Base-by-base conservation (phyloP, 2,113 vertebrate genomes). In the Orthonyx spaldingii region DNA sequence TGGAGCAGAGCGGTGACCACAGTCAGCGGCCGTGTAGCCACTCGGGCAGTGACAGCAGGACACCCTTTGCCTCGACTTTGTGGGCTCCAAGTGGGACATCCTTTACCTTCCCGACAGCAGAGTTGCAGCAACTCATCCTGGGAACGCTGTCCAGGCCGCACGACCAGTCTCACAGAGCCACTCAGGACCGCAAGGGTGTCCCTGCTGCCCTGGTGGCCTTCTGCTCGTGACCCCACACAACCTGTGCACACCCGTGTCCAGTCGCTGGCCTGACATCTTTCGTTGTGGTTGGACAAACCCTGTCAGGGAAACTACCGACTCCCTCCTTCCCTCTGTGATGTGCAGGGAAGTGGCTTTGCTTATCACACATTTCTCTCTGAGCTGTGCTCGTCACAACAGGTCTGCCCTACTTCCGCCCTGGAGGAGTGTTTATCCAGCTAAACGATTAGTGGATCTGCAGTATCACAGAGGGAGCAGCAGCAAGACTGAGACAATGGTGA, bases 281-380 rank as follows among this genome's bases (percentile, higher is more conserved):
- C 19, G 2, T 16, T 44, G 56, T 4, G 24, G 37, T 9, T 26
- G 70, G 35, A 37, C 66, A 37, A 42, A 75, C 8, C 28, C 28
- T 6, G 28, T 1, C 1, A 33, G 1, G 24, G 26, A 59, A 55
- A 56, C 5, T 1, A 7, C 3, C 1, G 1, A 27, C 16, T 55
- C 33, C 55, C 20, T 39, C 32, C 22, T 4, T 13, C 41, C 4
- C 16, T 16, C 42, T 9, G 15, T 4, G 33, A 30, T 12, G 56
- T 10, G 49, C 44, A 5, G 37, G 57, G 50, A 46, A 80, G 16
- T 27, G 10, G 4, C 18, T 26, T 55, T n/a, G 72, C 84, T 81
- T n/a, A 4, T 76, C 26, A 23, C 26, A 21, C 1, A 2, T 56
- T 56, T 66, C 70, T 30, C 2, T 12, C 91, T 13, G 46, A 13